Evolutionary conservation across 2,113 vertebrate genomes (phyloP).

Genomic region (Aspiorhynchus laticeps): DNA sequence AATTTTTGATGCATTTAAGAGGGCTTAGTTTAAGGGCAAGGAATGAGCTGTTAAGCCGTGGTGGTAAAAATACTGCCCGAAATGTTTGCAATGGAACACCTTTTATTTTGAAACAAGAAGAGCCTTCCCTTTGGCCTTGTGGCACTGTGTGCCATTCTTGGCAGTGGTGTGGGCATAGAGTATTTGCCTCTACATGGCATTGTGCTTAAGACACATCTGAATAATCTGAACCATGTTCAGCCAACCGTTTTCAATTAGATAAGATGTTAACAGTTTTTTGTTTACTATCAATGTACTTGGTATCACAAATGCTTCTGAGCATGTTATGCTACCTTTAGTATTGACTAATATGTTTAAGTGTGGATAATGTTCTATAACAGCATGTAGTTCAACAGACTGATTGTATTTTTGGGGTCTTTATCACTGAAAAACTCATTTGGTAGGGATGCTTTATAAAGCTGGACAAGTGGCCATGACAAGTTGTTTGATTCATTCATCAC

Average conservation of each 20-base stretch:
- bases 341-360: background rate
- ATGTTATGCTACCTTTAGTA: background rate
- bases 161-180: conserved; percentile 87
- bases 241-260: conserved; percentile 78
- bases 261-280: conserved; percentile 56
- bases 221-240: conserved; percentile 99
- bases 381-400: background rate
- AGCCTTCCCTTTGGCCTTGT: conserved; percentile 86
- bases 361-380: background rate
- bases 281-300: conserved; percentile 10
- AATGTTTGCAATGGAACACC: conserved; percentile 77
- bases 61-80: conserved; percentile 89
- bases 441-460: conserved; percentile 27
- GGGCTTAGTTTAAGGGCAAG: conserved; percentile 20
- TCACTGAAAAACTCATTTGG: background rate
- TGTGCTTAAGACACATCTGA: conserved; percentile 92
- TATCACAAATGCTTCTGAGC: background rate
- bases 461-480: conserved; percentile 16
- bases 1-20: conserved; percentile 32
- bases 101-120: conserved; percentile 77
- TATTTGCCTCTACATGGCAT: conserved; percentile 97
- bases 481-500: background rate
- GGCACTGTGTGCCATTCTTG: conserved; percentile 90
- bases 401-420: background rate
- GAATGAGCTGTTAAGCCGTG: conserved; percentile 61